These are phyloP conservation scores for Synergus itoensis DNA, from an alignment of 2,888 invertebrate genomes.

Conservation along the genomic window DNA sequence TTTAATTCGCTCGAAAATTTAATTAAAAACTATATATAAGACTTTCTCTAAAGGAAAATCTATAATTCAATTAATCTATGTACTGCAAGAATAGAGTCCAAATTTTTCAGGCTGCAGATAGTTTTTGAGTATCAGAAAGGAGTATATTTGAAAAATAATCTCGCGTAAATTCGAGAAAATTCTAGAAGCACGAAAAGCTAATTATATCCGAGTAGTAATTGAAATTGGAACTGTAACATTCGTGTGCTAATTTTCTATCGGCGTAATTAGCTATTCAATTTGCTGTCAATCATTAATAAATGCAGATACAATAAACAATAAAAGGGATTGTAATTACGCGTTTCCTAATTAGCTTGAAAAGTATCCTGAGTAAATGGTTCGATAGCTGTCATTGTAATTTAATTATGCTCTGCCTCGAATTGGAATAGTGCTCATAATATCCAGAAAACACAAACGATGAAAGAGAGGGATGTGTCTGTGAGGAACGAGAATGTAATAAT, in stretches of 20 bases:
- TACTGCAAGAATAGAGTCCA: neutral
- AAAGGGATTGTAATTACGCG: slow-evolving; percentile 21
- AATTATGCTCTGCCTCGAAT: slow-evolving; percentile 16
- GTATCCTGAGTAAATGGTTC: slow-evolving; percentile 36
- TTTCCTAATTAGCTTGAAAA: slow-evolving; percentile 40
- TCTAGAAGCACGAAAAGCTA: neutral
- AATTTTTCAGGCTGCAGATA: neutral
- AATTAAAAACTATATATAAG: neutral
- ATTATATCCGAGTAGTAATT: neutral
- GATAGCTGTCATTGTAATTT: slow-evolving; percentile 36
- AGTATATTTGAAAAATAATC: neutral
- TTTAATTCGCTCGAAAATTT: neutral
- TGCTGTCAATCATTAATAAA: slow-evolving; percentile 40
- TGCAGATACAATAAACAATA: slow-evolving; percentile 33
- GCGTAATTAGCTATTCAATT: slow-evolving; percentile 31
- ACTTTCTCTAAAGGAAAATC: neutral
- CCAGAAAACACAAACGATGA: slow-evolving; percentile 1
- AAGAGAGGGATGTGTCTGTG: slow-evolving; percentile 39
- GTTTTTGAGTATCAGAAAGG: neutral
- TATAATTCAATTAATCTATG: neutral
- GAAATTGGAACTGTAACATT: slow-evolving; percentile 19
- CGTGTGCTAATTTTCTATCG: slow-evolving; percentile 23
- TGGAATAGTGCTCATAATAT: neutral
- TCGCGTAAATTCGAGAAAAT: neutral
- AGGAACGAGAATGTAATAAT: slow-evolving; percentile 62